Base-by-base conservation (phyloP, 1,140 invertebrate species). In the Cherax quadricarinatus region DNA sequence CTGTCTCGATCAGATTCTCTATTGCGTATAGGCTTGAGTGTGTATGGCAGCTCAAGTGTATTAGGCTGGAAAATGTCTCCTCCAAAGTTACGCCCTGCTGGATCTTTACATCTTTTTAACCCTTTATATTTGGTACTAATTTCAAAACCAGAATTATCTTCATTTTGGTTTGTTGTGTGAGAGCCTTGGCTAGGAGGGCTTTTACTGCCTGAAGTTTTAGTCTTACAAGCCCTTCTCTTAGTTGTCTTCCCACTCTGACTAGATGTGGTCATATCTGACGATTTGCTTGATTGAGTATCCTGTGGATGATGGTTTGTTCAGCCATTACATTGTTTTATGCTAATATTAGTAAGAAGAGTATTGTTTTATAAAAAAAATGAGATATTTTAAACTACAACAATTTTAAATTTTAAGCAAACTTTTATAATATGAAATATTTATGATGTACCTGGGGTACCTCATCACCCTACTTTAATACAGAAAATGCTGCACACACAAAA, bases 101-200 rank as follows among this genome's bases (percentile, higher is more conserved):
- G 82, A 57, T 86, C 94, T 93, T 95, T 95, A 48, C 95, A 94
- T 90, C 94, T 95, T 85, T 95, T 95, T 93, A 95, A 95, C 60
- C 94, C 95, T 93, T 95, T 95, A 30, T 95, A 95, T 94, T 95
- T 95, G 51, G 95, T 95, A 30, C 94, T 95, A 80, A 95, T 86
- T 92, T 95, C 94, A 94, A 95, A 95, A 73, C 95, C 95, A 66
- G 94, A 94, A 86, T 95, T 94, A 92, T 94, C 94, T 73, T 93
- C 93, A 75, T 41, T 51, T 24, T 51, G 60, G 49, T 49, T 60
- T 4, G n/a, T 24, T 49, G 93, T n/a, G 90, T 88, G 93, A 18
- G 92, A 92, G 18, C 93, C 82, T 53, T 86, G 70, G 81, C 91
- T 48, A 91, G 93, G 89, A 79, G 90, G 66, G 51, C 85, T 51